A percentile compares a stretch with the other conserved stretches of the same genome.
phyloP scores from a whole-genome alignment of 2,113 vertebrate genomes.

The Sitta europaea region DNA sequence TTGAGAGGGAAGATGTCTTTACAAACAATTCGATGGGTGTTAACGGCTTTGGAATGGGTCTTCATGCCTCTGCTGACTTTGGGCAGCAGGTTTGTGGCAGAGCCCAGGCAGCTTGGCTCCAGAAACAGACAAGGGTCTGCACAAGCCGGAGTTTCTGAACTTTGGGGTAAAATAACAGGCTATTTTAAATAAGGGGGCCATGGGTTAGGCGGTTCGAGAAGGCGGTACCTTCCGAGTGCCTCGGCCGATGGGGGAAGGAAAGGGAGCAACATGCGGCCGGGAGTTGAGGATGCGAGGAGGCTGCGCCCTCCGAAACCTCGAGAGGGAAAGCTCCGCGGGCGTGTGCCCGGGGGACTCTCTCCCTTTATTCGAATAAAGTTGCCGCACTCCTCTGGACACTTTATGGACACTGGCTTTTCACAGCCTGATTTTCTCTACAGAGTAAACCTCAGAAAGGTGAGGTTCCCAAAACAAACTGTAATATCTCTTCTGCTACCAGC shows the following conservation, averaged over 20 bases:
- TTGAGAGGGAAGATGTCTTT: neutral
- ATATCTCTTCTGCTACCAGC: neutral
- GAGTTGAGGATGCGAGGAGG: neutral
- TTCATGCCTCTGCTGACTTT: neutral
- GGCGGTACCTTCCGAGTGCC: neutral
- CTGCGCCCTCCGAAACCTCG: neutral
- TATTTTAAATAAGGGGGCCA: neutral
- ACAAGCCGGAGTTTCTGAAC: neutral
- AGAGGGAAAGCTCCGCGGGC: rapidly evolving
- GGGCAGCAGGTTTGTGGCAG: neutral
- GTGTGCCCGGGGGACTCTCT: too few relatives aligned
- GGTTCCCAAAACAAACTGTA: neutral
- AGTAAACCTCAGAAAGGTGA: neutral
- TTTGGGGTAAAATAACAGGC: neutral
- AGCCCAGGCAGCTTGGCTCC: neutral
- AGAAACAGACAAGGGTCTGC: neutral
- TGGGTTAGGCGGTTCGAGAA: neutral
- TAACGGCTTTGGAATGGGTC: too few relatives aligned
- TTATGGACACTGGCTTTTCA: neutral
- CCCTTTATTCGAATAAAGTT: neutral
- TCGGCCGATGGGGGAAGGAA: too few relatives aligned
- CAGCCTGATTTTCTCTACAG: neutral
- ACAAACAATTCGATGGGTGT: neutral
- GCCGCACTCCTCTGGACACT: neutral
- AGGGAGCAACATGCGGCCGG: neutral